Base-by-base conservation (phyloP, 2,888 invertebrate genomes). In the Gerris lacustris region DNA sequence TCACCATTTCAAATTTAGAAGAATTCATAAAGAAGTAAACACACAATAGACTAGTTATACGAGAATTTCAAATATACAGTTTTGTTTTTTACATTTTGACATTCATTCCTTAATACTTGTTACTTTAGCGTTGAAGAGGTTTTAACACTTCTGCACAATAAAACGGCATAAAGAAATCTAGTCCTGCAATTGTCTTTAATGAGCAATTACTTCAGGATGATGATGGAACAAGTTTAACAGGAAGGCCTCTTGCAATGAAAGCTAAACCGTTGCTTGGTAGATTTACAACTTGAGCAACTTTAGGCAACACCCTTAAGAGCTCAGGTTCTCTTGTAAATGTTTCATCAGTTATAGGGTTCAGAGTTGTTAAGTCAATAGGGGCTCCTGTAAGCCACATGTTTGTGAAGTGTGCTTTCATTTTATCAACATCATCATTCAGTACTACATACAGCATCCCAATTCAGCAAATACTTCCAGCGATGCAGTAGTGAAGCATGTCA, bases 381-480 rank as follows among this genome's bases (percentile, higher is more conserved):
- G 75, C 73, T 62, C 75, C 76, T 5, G 86, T 85, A 73, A 86
- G 82, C 82, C 82, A 84, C 73, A 83, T 80, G 6, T 86, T 83
- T 74, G 87, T 77, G 74, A 88, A 81, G 45, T 83, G 82, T 70
- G 83, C 82, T 6, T 87, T 85, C 78, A 87, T 82, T 75, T 83
- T 84, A 79, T 88, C 87, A 76, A 85, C 85, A 73, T 87, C 87
- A 55, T 82, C 77, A 77, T 90, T 90, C 0, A 90, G 91, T 71
- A 92, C 88, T 78, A 89, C 87, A 90, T 91, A 92, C 71, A 91
- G 82, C 84, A 88, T 88, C 18, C 89, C 91, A n/a, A 91, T 81
- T 66, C 90, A 84, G 78, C 86, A 84, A 0, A 90, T 89, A 76
- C 91, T 85, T 77, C 84, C 85, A 66, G 87, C 87, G 71, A 87